These are phyloP conservation scores for Cyaniris semiargus DNA, from an alignment of 2,888 invertebrate genomes.

Conservation along the genomic window DNA sequence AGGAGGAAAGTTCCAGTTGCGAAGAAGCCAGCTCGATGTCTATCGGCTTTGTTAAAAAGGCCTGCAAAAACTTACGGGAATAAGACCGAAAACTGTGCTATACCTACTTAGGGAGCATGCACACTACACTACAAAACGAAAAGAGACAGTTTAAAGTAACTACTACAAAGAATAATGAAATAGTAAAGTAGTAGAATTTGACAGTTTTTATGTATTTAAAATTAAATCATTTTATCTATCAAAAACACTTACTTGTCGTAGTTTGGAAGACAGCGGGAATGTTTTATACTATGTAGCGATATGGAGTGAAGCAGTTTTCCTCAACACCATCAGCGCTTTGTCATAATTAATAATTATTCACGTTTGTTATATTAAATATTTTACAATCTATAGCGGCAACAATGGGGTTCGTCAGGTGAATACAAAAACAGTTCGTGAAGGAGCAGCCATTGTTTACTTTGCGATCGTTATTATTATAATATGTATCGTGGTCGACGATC, in stretches of 20 bases:
- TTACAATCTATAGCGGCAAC: constrained; percentile 8
- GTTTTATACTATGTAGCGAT: too few species aligned
- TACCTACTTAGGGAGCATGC: neutral
- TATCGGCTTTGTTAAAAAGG: constrained; percentile 21
- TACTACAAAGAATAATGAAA: neutral
- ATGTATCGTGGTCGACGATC: constrained; percentile 11
- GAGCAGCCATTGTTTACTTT: constrained; percentile 21
- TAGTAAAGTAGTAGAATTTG: neutral
- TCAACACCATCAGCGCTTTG: neutral
- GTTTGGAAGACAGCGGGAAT: too few species aligned
- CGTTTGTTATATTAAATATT: constrained; percentile 14
- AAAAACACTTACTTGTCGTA: too few species aligned
- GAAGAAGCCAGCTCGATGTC: constrained; percentile 19
- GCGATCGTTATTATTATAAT: constrained; percentile 5
- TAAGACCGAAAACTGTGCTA: neutral
- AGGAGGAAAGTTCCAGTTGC: neutral
- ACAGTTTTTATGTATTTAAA: too few species aligned
- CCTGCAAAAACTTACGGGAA: neutral
- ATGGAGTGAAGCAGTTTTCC: neutral
- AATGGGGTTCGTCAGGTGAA: constrained; percentile 19
- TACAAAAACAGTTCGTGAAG: constrained; percentile 26
- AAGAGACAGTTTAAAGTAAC: neutral
- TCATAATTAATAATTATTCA: neutral
- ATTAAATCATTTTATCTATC: too few species aligned
- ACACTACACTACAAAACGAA: neutral